A percentile compares a stretch with the other conserved stretches of the same genome.
These are phyloP conservation scores for Mythimna ferrago DNA, from an alignment of 2,888 invertebrate species.

Conservation along the genomic window DNA sequence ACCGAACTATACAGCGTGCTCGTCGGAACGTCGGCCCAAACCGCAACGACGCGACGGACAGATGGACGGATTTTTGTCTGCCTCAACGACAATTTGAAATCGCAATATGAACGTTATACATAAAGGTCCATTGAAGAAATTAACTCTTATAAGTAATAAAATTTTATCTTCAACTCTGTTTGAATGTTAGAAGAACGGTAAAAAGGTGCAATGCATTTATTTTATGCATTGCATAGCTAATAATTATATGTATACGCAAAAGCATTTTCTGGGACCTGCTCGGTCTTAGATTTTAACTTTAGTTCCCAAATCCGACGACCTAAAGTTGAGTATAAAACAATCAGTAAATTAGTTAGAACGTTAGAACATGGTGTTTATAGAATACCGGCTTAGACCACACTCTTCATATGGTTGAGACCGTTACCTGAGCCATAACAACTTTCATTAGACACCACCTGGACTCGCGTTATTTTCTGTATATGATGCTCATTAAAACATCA, in stretches of 20 bases:
- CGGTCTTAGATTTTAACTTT: neutral
- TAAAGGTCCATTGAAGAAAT: neutral
- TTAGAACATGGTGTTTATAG: slow-evolving; percentile 11
- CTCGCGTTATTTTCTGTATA: slow-evolving; percentile 44
- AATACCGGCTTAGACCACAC: slow-evolving; percentile 30
- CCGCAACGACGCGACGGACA: neutral
- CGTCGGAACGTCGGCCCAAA: neutral
- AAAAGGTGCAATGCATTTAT: too few species aligned
- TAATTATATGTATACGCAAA: neutral
- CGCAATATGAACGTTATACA: neutral
- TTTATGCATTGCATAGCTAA: neutral
- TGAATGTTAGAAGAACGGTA: neutral
- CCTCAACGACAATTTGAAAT: neutral
- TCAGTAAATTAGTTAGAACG: slow-evolving; percentile 4
- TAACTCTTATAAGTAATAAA: neutral
- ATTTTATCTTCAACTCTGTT: neutral
- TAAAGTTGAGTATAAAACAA: neutral
- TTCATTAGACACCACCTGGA: slow-evolving; percentile 68
- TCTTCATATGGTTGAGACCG: slow-evolving; percentile 61
- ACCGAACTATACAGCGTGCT: neutral
- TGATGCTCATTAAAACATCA: slow-evolving; percentile 31
- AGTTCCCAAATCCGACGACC: too few species aligned
- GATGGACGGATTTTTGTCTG: neutral
- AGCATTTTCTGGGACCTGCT: neutral
- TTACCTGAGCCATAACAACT: slow-evolving; percentile 69